phyloP scores from a whole-genome alignment of 2,888 invertebrate species.

The Pinctada fucata region DNA sequence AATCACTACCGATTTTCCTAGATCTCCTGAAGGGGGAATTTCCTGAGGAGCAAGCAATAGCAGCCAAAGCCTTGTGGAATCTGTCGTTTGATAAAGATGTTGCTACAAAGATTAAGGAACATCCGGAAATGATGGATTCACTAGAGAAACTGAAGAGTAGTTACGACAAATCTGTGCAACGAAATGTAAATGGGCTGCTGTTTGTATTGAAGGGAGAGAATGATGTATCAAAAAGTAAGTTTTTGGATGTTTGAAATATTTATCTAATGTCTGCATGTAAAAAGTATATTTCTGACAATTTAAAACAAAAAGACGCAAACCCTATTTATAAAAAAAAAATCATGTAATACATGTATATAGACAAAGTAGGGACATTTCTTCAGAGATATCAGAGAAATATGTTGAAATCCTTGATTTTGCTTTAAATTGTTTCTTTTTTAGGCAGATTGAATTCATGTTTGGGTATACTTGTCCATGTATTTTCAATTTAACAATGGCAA shows the following conservation, averaged over 20 bases:
- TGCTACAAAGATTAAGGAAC: constrained; percentile 55
- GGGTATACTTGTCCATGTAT: no score
- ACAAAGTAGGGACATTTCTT: no score
- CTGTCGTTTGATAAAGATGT: constrained; percentile 70
- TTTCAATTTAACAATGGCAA: no score
- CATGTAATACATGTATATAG: no score
- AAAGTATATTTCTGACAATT: no score
- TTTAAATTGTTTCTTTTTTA: no score
- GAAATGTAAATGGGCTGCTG: constrained; percentile 62
- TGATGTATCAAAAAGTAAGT: constrained; percentile 50
- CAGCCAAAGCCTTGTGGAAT: constrained; percentile 66
- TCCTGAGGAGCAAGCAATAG: constrained; percentile 60
- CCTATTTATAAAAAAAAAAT: no score
- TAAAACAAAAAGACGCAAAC: no score
- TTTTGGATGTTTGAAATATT: background rate
- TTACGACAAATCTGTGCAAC: constrained; percentile 59
- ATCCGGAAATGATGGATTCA: constrained; percentile 55
- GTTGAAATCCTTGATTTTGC: no score
- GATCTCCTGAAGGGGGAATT: constrained; percentile 61
- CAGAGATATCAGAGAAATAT: no score
- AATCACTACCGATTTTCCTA: constrained; percentile 59
- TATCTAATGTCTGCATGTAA: no score
- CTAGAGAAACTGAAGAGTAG: constrained; percentile 60
- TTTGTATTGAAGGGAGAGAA: constrained; percentile 69
- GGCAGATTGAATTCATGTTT: no score